Conservation (phyloP, 2,797 vertebrate genomes). For the Etheostoma nigrum region DNA sequence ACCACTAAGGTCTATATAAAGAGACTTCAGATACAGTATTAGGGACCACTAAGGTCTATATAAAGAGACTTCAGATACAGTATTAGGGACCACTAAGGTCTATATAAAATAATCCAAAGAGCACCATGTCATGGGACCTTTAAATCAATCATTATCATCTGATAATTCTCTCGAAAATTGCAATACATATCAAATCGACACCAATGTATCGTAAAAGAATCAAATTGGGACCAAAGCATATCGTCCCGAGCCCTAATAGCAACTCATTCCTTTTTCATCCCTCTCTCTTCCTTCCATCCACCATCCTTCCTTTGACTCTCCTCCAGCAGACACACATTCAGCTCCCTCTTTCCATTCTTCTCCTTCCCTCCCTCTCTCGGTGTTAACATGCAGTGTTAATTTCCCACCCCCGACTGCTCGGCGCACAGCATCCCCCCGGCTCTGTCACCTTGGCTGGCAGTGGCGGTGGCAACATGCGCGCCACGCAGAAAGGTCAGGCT, state of each 20-base stretch:
- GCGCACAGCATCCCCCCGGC: conserved; percentile 25
- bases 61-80: too few species aligned
- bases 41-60: too few species aligned
- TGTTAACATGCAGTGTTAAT: conserved; percentile 21
- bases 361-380: neutral
- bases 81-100: too few species aligned
- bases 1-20: too few species aligned
- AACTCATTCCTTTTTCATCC: neutral
- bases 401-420: neutral
- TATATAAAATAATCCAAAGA: too few species aligned
- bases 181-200: too few species aligned
- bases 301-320: neutral
- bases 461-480: conserved; percentile 14
- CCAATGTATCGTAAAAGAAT: too few species aligned
- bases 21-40: too few species aligned
- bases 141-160: neutral
- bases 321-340: neutral
- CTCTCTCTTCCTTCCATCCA: neutral
- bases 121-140: too few species aligned
- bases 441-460: conserved; percentile 28
- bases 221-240: too few species aligned
- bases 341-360: neutral
- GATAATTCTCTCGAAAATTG: neutral
- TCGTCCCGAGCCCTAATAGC: too few species aligned
- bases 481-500: conserved; percentile 63